These are phyloP conservation scores for Druceiella hillmani DNA, from an alignment of 2,888 invertebrate genomes.

Conservation along the genomic window DNA sequence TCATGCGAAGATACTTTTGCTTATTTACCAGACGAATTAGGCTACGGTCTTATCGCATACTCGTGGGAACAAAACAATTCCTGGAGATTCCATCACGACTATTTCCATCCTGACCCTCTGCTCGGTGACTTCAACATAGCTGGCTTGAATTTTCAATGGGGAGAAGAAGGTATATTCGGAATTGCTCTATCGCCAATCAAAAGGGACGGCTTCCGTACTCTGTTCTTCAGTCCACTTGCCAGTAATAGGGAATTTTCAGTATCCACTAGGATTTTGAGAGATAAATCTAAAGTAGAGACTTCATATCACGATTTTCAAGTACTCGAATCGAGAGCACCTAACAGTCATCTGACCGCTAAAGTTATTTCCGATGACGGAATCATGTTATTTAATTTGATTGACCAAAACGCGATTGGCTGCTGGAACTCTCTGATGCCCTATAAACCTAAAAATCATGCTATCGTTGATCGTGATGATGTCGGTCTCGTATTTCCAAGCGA, in stretches of 20 bases:
- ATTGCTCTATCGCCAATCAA: slow-evolving; percentile 65
- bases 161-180: slow-evolving; percentile 76
- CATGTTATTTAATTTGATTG: slow-evolving; percentile 71
- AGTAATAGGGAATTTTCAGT: slow-evolving; percentile 76
- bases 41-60: slow-evolving; percentile 75
- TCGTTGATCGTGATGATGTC: slow-evolving; percentile 70
- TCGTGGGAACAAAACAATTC: slow-evolving; percentile 71
- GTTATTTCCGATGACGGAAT: slow-evolving; percentile 71
- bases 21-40: slow-evolving; percentile 77
- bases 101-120: slow-evolving; percentile 76
- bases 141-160: slow-evolving; percentile 82
- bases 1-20: slow-evolving; percentile 72
- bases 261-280: slow-evolving; percentile 66
- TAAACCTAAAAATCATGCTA: slow-evolving; percentile 58
- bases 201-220: slow-evolving; percentile 60
- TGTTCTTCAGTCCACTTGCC: slow-evolving; percentile 75
- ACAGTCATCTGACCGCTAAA: slow-evolving; percentile 66
- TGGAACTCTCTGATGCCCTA: slow-evolving; percentile 69
- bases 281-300: slow-evolving; percentile 59
- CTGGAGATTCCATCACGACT: slow-evolving; percentile 75
- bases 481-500: slow-evolving; percentile 75
- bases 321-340: slow-evolving; percentile 59
- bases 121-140: slow-evolving; percentile 73
- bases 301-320: slow-evolving; percentile 68
- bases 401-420: slow-evolving; percentile 78